Conservation (phyloP, 2,888 invertebrate genomes). For the Gryllus longicercus region DNA sequence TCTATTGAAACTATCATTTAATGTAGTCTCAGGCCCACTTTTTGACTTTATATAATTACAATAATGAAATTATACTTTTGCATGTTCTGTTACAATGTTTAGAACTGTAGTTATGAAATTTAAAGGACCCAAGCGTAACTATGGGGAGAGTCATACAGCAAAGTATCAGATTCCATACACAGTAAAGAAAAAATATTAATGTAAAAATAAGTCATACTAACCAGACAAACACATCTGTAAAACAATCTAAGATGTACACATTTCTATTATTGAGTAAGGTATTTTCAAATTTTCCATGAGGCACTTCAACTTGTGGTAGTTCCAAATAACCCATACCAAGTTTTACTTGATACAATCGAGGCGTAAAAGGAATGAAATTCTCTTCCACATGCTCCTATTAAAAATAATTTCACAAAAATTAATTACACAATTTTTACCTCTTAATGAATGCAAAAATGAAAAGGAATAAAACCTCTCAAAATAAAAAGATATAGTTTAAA, state of each 20-base stretch:
- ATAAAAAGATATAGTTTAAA: too few relatives aligned
- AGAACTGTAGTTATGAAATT: too few relatives aligned
- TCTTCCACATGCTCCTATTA: conserved; percentile 68
- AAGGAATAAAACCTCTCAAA: too few relatives aligned
- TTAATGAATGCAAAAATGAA: conserved; percentile 27
- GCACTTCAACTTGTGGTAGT: conserved; percentile 84
- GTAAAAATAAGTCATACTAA: conserved; percentile 45
- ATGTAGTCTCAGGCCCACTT: too few relatives aligned
- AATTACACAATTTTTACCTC: conserved; percentile 42
- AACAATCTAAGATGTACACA: conserved; percentile 95
- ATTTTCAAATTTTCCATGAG: conserved; percentile 71
- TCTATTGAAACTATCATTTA: too few relatives aligned
- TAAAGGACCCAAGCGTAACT: too few relatives aligned
- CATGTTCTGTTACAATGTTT: too few relatives aligned
- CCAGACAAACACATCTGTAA: conserved; percentile 93
- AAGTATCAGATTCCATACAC: too few relatives aligned
- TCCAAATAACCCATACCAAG: conserved; percentile 98
- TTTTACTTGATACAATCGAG: conserved; percentile 89
- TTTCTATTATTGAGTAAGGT: conserved; percentile 80
- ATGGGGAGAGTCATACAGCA: too few relatives aligned
- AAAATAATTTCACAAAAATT: conserved; percentile 26
- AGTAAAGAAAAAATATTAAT: too few relatives aligned
- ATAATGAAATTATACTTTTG: too few relatives aligned
- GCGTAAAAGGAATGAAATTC: conserved; percentile 61
- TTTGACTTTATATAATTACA: too few relatives aligned